Percentiles rank a stretch among this genome's conserved stretches.
Evolutionary conservation across 2,888 invertebrate species (phyloP).

Genomic region (Nezara viridula): DNA sequence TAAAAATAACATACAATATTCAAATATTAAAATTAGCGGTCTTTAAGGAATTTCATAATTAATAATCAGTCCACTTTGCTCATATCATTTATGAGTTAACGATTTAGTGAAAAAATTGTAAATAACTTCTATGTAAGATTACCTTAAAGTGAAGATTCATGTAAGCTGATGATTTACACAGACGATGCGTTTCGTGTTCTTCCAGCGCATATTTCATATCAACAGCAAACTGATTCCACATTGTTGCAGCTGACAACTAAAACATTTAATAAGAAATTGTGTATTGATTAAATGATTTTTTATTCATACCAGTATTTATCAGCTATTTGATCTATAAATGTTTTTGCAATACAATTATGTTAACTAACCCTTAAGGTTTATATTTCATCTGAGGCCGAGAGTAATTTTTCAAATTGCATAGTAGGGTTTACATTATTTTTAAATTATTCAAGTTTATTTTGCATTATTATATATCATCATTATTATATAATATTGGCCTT

Average conservation of each 20-base stretch:
- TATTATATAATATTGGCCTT: not conserved
- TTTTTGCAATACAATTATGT: not conserved
- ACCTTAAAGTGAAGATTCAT: slow-evolving; percentile 99
- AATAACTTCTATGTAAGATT: too few species aligned
- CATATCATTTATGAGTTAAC: not conserved
- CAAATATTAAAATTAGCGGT: not conserved
- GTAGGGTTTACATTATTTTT: not conserved
- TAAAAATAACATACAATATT: not conserved
- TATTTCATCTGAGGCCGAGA: too few species aligned
- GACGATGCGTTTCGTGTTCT: slow-evolving; percentile 94
- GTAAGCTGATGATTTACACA: slow-evolving; percentile 98
- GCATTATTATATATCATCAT: not conserved
- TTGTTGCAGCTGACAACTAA: slow-evolving; percentile 95
- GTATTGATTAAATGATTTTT: not conserved
- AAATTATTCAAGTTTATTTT: not conserved
- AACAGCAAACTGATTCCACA: slow-evolving; percentile 97
- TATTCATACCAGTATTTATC: not conserved
- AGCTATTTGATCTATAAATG: not conserved
- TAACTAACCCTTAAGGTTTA: not conserved
- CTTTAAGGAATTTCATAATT: not conserved
- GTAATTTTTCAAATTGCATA: too few species aligned
- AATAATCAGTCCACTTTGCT: not conserved
- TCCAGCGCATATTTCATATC: slow-evolving; percentile 98
- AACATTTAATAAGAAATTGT: slow-evolving; percentile 65
- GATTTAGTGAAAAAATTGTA: not conserved